Percentiles rank a stretch among this genome's conserved stretches.
Evolutionary conservation across 2,888 invertebrate genomes (phyloP).

Genomic region (Leptinotarsa tumamoca): DNA sequence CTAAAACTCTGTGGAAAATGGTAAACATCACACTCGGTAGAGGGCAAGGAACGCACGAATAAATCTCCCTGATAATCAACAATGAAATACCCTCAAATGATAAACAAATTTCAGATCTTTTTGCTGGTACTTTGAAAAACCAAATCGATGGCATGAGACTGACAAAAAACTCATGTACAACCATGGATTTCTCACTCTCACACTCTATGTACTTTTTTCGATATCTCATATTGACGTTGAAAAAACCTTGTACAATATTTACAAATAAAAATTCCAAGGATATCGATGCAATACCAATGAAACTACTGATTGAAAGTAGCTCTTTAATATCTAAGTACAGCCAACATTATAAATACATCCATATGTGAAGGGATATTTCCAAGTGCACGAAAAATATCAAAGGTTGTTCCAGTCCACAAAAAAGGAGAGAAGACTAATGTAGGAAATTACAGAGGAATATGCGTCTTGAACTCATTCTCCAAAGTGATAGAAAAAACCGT

Average conservation of each 20-base stretch:
- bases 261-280: conserved; percentile 14
- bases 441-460: conserved; percentile 15
- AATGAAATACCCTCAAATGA: too few relatives aligned
- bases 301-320: background rate
- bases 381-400: conserved; percentile 6
- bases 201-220: conserved; percentile 5
- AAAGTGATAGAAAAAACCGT: conserved; percentile 8
- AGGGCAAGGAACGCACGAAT: too few relatives aligned
- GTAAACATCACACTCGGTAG: too few relatives aligned
- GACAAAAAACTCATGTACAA: background rate
- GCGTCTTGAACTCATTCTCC: background rate
- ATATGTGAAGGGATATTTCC: conserved; percentile 8
- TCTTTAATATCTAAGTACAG: background rate
- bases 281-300: conserved; percentile 17
- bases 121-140: background rate
- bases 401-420: conserved; percentile 7
- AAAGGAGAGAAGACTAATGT: background rate
- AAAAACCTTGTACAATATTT: background rate
- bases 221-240: background rate
- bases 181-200: background rate
- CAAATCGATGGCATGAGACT: background rate
- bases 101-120: conserved; percentile 10
- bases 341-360: background rate
- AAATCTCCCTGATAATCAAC: too few relatives aligned
- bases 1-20: background rate